phyloP scores from a whole-genome alignment of 2,113 vertebrate species.

The Mus spicilegus region DNA sequence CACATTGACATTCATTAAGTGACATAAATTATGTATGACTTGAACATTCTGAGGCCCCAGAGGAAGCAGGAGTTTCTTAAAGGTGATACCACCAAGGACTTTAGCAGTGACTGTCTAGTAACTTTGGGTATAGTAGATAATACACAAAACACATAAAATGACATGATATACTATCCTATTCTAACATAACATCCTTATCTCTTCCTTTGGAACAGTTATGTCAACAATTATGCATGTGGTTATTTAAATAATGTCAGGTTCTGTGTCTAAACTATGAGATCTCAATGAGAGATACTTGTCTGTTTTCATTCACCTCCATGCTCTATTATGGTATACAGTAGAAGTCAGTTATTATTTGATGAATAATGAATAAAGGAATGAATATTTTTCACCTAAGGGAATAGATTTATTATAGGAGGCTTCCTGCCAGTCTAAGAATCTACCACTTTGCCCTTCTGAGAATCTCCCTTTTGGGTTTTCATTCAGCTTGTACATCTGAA shows the following conservation, averaged over 20 bases:
- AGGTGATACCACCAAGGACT: not conserved
- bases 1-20: constrained; percentile 30
- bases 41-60: not conserved
- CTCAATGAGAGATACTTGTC: not conserved
- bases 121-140: not conserved
- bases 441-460: constrained; percentile 11
- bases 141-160: not conserved
- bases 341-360: not conserved
- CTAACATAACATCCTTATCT: not conserved
- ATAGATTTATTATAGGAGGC: not conserved
- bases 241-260: constrained; percentile 21
- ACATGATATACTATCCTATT: not conserved
- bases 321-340: not conserved
- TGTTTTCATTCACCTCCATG: not conserved
- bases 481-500: not conserved
- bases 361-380: constrained; percentile 38
- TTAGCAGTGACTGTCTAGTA: not conserved
- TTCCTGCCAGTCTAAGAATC: not conserved
- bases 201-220: constrained; percentile 31
- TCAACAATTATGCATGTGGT: not conserved
- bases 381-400: not conserved
- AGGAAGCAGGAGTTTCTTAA: not conserved
- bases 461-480: constrained; percentile 18
- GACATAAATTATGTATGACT: constrained; percentile 26
- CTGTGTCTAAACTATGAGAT: not conserved